phyloP scores from a whole-genome alignment of 1,140 invertebrate genomes.

The Trichogramma pretiosum region DNA sequence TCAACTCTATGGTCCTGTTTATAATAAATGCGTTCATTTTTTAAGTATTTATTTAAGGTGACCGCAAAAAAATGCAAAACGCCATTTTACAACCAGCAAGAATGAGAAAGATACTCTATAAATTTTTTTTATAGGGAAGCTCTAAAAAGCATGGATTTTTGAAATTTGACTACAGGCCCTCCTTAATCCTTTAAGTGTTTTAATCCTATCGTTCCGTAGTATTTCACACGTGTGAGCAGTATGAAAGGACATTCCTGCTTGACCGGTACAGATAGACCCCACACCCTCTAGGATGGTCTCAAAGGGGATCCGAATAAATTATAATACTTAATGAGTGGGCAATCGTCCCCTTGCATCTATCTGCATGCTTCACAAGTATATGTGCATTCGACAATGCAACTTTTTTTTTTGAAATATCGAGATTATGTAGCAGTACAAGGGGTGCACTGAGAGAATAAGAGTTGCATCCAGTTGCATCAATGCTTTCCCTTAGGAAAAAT shows the following conservation, averaged over 20 bases:
- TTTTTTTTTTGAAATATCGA: slow-evolving; percentile 26
- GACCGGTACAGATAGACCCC: slow-evolving; percentile 27
- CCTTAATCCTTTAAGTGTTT: slow-evolving; percentile 20
- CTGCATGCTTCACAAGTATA: no score
- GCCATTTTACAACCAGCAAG: not conserved
- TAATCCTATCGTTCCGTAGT: slow-evolving; percentile 17
- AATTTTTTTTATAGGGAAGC: no score
- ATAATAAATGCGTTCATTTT: no score
- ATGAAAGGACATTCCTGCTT: slow-evolving; percentile 22
- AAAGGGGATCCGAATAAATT: slow-evolving; percentile 24
- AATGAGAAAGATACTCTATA: no score
- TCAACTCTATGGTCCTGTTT: no score
- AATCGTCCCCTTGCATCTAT: slow-evolving; percentile 23
- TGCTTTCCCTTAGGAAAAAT: slow-evolving; percentile 8
- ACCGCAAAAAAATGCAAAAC: no score
- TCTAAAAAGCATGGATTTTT: slow-evolving; percentile 16
- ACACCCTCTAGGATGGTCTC: slow-evolving; percentile 22
- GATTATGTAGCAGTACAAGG: slow-evolving; percentile 1
- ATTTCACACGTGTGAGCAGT: slow-evolving; percentile 18
- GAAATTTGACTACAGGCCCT: slow-evolving; percentile 16
- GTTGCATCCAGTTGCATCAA: slow-evolving; percentile 10
- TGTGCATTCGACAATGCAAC: slow-evolving; percentile 25
- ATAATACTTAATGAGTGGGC: slow-evolving; percentile 26
- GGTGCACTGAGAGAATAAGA: no score
- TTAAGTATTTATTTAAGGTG: no score